A percentile compares a stretch with the other conserved stretches of the same genome.
These are phyloP conservation scores for Hydractinia symbiolongicarpus DNA, from an alignment of 30 jellyfish, hydroid and myxozoan genomes.

Conservation along the genomic window DNA sequence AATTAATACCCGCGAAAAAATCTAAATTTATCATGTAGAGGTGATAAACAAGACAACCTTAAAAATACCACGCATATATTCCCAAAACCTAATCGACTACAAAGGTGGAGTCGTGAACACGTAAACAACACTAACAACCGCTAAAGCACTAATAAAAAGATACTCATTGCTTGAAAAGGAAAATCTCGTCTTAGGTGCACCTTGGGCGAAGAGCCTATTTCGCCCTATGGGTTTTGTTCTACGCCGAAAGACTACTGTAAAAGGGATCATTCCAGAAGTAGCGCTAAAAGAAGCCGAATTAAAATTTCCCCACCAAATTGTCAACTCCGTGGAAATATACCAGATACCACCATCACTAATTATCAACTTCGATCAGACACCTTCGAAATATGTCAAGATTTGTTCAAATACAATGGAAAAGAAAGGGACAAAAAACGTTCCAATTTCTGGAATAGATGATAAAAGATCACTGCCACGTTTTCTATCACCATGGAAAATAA, in stretches of 20 bases:
- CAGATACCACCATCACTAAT: conserved; percentile 5
- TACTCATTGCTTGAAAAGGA: not conserved
- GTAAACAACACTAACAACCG: too few species aligned
- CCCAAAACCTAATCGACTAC: too few species aligned
- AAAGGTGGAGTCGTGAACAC: conserved; percentile 8
- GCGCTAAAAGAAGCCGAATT: conserved; percentile 19
- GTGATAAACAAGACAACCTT: too few species aligned
- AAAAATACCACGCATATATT: too few species aligned
- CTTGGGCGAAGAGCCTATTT: conserved; percentile 3
- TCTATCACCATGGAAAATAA: conserved; percentile 14
- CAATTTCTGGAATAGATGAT: conserved; percentile 8
- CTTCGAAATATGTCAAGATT: not conserved
- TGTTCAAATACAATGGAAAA: conserved; percentile 3
- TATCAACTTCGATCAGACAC: conserved; percentile 19
- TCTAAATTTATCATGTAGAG: too few species aligned
- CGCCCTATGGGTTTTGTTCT: conserved; percentile 15
- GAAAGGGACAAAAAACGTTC: conserved; percentile 6
- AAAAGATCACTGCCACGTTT: conserved; percentile 19
- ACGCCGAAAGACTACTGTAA: conserved; percentile 17
- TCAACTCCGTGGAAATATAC: conserved; percentile 11
- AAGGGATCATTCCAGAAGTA: conserved; percentile 5
- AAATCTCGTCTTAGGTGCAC: not conserved
- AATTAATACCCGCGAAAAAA: too few species aligned
- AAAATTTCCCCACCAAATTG: not conserved
- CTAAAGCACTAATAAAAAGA: conserved; percentile 1